Conservation (phyloP, 2,888 invertebrate species). For the Slavum lentiscoides region DNA sequence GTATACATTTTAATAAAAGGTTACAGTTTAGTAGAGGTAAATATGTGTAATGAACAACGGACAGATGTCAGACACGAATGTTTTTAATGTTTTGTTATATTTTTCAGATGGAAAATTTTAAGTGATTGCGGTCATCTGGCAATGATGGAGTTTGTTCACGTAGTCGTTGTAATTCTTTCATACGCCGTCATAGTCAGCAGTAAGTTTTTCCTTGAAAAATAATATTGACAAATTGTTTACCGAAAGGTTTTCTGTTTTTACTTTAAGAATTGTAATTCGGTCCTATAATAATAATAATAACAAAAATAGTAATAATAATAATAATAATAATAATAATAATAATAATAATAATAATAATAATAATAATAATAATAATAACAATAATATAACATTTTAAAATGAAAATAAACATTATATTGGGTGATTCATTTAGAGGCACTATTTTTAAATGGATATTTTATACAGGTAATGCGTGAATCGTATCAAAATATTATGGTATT, state of each 20-base stretch:
- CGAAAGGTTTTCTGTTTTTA: neutral
- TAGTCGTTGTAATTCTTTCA: slow-evolving; percentile 25
- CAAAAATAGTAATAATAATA: too few species aligned
- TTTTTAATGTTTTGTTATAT: slow-evolving; percentile 14
- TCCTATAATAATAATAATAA: neutral
- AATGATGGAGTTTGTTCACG: slow-evolving; percentile 37
- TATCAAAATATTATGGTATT: slow-evolving; percentile 1
- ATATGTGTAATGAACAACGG: neutral
- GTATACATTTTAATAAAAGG: neutral
- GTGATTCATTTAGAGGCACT: neutral
- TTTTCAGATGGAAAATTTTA: slow-evolving; percentile 43
- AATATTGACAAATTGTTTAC: neutral
- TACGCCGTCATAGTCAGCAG: slow-evolving; percentile 8
- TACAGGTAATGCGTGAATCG: neutral
- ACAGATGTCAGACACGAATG: neutral
- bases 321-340: too few species aligned
- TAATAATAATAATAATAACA: too few species aligned
- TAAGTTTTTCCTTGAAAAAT: slow-evolving; percentile 27
- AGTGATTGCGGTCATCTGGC: slow-evolving; percentile 14
- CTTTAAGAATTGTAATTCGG: neutral
- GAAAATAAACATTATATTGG: too few species aligned
- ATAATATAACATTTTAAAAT: too few species aligned
- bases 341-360: too few species aligned
- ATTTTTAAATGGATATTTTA: slow-evolving; percentile 5
- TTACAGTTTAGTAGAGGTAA: neutral